These are phyloP conservation scores for Hirtodrosophila confusa DNA, from an alignment of 2,888 invertebrate genomes.

Conservation along the genomic window DNA sequence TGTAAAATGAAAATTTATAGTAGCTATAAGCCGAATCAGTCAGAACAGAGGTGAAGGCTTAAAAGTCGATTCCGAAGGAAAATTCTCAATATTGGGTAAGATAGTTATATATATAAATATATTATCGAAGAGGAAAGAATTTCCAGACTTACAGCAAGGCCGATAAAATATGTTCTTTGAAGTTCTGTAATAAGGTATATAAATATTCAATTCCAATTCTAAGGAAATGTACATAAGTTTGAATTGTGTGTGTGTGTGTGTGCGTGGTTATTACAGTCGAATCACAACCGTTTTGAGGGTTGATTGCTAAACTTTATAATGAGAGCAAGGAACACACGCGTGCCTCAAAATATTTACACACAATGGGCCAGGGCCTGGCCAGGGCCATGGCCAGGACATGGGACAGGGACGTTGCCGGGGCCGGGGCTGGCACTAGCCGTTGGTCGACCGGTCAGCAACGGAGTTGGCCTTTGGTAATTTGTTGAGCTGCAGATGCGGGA, in stretches of 20 bases:
- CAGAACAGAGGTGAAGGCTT: too few relatives aligned
- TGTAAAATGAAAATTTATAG: too few relatives aligned
- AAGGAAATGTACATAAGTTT: constrained; percentile 49
- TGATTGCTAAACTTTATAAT: constrained; percentile 67
- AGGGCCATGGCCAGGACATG: background rate
- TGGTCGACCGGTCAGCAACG: constrained; percentile 73
- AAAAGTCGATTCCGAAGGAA: too few relatives aligned
- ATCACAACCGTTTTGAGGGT: constrained; percentile 37
- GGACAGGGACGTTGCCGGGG: background rate
- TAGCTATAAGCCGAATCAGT: too few relatives aligned
- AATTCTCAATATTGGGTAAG: too few relatives aligned
- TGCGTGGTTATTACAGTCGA: constrained; percentile 18
- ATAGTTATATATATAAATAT: too few relatives aligned
- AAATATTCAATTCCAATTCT: constrained; percentile 55
- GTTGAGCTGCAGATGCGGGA: constrained; percentile 61
- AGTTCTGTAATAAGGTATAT: constrained; percentile 20
- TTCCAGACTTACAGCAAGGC: constrained; percentile 5
- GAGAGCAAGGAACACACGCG: constrained; percentile 77
- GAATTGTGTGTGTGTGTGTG: constrained; percentile 40
- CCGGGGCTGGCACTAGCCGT: constrained; percentile 37
- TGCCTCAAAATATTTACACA: constrained; percentile 81
- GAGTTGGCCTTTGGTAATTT: constrained; percentile 81
- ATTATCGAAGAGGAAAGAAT: too few relatives aligned
- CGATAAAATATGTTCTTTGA: constrained; percentile 44
- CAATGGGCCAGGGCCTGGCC: constrained; percentile 61